Evolutionary conservation across 2,888 invertebrate species (phyloP).

Genomic region (Schizaphis graminum): DNA sequence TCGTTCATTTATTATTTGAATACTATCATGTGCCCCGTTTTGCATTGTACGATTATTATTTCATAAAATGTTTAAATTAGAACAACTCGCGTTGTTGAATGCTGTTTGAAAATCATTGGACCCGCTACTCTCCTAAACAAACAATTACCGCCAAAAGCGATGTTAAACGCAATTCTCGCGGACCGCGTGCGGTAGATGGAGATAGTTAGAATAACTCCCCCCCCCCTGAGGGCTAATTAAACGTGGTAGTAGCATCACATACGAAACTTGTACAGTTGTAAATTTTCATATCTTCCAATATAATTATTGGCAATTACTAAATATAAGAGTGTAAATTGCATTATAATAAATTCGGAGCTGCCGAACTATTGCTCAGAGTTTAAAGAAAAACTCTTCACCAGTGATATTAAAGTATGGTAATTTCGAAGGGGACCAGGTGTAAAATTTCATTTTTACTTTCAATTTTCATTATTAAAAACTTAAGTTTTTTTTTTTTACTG

Average conservation of each 20-base stretch:
- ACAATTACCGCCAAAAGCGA: neutral
- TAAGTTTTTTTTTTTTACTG: neutral
- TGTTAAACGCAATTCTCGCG: neutral
- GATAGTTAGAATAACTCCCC: neutral
- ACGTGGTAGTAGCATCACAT: neutral
- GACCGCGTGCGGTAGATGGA: neutral
- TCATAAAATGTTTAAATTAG: neutral
- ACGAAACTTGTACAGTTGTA: neutral
- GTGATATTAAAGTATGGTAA: neutral
- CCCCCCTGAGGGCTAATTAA: neutral
- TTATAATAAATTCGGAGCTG: neutral
- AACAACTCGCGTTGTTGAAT: neutral
- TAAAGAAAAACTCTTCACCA: neutral
- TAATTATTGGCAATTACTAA: neutral
- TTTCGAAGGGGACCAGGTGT: neutral
- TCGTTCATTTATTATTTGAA: neutral
- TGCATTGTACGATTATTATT: neutral
- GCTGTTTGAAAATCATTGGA: constrained; percentile 5
- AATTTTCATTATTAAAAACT: no score
- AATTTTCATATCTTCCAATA: neutral
- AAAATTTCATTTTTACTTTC: no score
- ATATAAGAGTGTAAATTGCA: neutral
- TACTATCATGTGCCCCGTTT: neutral
- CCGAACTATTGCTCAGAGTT: neutral
- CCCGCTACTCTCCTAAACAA: neutral